phyloP scores from a whole-genome alignment of 2,888 invertebrate genomes.

The Dryobotodes eremita region DNA sequence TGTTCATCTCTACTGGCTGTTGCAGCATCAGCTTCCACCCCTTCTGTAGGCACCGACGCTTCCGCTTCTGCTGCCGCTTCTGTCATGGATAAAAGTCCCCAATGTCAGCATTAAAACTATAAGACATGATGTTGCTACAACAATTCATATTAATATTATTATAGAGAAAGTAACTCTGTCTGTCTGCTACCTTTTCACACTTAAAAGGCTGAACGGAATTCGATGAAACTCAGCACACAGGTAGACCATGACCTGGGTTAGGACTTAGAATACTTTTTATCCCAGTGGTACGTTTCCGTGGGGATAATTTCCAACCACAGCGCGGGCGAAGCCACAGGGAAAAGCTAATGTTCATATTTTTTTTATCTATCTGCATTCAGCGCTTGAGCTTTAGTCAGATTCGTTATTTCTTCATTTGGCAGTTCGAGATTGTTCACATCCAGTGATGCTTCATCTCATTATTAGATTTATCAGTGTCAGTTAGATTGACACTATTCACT shows the following conservation, averaged over 20 bases:
- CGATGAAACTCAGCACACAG: neutral
- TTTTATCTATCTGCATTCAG: no score
- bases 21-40: constrained; percentile 71
- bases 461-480: neutral
- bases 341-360: neutral
- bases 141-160: neutral
- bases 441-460: neutral
- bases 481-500: neutral
- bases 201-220: neutral
- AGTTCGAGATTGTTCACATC: neutral
- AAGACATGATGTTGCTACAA: neutral
- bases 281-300: no score
- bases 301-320: neutral
- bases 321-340: neutral
- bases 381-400: neutral
- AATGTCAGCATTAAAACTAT: neutral
- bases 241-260: neutral
- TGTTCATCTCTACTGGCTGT: constrained; percentile 66
- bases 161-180: neutral
- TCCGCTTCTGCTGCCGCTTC: constrained; percentile 68
- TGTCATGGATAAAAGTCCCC: neutral
- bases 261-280: neutral
- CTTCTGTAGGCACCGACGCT: constrained; percentile 75
- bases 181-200: neutral
- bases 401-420: neutral